Percentiles rank a stretch among this genome's conserved stretches.
Conservation (phyloP, 2,888 invertebrate species). For the Aleiodes leptofemur region DNA sequence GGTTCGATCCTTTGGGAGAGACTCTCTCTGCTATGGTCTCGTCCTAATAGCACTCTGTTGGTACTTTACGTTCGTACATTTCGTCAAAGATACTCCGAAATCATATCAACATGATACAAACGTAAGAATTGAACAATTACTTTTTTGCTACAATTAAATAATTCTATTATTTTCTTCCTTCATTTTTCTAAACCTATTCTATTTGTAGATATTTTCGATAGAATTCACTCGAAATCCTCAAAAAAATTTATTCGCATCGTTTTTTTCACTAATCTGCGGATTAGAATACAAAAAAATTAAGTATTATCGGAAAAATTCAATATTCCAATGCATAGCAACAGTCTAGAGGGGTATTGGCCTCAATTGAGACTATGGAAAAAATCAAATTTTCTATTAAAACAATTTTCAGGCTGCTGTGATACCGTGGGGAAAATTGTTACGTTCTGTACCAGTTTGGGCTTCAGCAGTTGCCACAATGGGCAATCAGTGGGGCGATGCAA, state of each 20-base stretch:
- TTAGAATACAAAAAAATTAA: too few relatives aligned
- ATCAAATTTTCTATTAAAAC: neutral
- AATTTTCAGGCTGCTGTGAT: slow-evolving; percentile 71
- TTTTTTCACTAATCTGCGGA: too few relatives aligned
- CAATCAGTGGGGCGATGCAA: slow-evolving; percentile 80
- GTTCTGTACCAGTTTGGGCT: slow-evolving; percentile 79
- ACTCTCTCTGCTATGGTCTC: slow-evolving; percentile 77
- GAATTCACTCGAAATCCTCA: too few relatives aligned
- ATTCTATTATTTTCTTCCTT: slow-evolving; percentile 8
- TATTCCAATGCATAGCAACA: too few relatives aligned
- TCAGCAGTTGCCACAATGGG: slow-evolving; percentile 79
- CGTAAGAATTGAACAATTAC: slow-evolving; percentile 60
- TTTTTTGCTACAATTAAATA: slow-evolving; percentile 13
- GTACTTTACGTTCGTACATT: slow-evolving; percentile 78
- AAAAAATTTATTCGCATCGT: too few relatives aligned
- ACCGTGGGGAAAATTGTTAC: slow-evolving; percentile 77
- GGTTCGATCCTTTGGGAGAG: slow-evolving; percentile 77
- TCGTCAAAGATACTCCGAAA: slow-evolving; percentile 77
- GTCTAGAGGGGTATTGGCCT: too few relatives aligned
- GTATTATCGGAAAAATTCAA: too few relatives aligned
- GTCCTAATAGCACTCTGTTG: slow-evolving; percentile 76
- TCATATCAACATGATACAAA: slow-evolving; percentile 74
- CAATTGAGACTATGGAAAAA: neutral
- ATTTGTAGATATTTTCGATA: too few relatives aligned
- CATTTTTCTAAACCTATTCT: neutral